Evolutionary conservation across 53 echinoderm and acorn worm genomes (phyloP).

Genomic region (Echinometra lucunter): DNA sequence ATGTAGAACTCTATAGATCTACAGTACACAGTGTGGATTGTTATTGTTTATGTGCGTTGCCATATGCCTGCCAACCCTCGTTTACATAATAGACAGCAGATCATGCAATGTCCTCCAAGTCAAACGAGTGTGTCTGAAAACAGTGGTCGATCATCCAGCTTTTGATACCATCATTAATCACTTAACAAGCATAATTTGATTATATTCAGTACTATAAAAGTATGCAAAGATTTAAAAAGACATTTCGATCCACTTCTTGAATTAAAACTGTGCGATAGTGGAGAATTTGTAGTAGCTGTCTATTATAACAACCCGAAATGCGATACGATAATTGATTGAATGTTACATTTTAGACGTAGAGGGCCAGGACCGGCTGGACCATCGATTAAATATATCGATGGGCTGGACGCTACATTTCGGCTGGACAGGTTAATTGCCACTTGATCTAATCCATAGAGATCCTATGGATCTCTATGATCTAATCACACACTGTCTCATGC

Average conservation of each 20-base stretch:
- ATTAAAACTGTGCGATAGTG: not conserved
- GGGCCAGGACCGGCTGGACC: too few relatives aligned
- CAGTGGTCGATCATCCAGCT: not conserved
- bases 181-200: not conserved
- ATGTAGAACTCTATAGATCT: too few relatives aligned
- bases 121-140: not conserved
- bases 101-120: too few relatives aligned
- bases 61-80: not conserved
- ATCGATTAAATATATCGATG: too few relatives aligned
- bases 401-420: too few relatives aligned
- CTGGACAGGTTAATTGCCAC: too few relatives aligned
- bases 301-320: not conserved
- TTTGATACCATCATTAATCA: not conserved
- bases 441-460: too few relatives aligned
- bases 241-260: not conserved
- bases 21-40: not conserved
- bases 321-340: not conserved
- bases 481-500: too few relatives aligned
- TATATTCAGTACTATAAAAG: not conserved
- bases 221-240: not conserved
- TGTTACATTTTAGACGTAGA: not conserved
- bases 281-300: not conserved
- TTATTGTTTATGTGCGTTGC: slow-evolving; percentile 59
- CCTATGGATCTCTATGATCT: too few relatives aligned
- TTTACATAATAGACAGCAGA: slow-evolving; percentile 25